phyloP scores from a whole-genome alignment of 2,113 vertebrate genomes.

The Steatornis caripensis region DNA sequence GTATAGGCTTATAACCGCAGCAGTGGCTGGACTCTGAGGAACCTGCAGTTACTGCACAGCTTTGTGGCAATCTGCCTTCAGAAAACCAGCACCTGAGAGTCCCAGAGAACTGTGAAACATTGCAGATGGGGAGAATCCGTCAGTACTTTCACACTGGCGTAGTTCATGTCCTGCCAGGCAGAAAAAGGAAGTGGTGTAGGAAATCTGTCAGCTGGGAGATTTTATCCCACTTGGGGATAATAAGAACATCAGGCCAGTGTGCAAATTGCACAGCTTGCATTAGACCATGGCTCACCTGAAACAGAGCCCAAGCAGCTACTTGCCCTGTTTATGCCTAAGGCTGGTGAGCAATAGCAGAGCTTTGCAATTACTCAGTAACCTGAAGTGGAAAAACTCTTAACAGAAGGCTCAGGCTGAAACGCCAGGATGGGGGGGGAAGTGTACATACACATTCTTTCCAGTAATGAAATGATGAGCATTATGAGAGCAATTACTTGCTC shows the following conservation, averaged over 20 bases:
- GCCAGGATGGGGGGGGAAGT: background rate
- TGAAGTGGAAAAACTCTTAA: slow-evolving; percentile 1
- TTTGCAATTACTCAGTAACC: background rate
- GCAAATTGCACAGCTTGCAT: background rate
- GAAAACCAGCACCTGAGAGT: background rate
- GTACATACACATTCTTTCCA: background rate
- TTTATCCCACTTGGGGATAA: background rate
- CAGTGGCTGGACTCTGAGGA: background rate
- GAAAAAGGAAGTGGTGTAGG: background rate
- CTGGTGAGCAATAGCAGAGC: slow-evolving; percentile 1
- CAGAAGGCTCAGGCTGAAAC: background rate
- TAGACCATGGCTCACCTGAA: background rate
- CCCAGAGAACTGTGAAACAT: background rate
- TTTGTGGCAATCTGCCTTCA: background rate
- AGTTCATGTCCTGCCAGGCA: background rate
- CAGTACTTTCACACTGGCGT: fast-evolving
- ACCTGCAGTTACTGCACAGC: background rate
- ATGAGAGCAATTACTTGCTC: background rate
- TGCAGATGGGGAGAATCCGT: background rate
- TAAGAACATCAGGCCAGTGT: background rate
- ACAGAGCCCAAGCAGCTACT: background rate
- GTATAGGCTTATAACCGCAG: background rate
- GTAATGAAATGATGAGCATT: background rate
- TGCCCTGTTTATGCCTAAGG: slow-evolving; percentile 24
- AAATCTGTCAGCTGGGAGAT: background rate